phyloP scores from a whole-genome alignment of 2,113 vertebrate genomes.

The Ptilorrhoa leucosticta region DNA sequence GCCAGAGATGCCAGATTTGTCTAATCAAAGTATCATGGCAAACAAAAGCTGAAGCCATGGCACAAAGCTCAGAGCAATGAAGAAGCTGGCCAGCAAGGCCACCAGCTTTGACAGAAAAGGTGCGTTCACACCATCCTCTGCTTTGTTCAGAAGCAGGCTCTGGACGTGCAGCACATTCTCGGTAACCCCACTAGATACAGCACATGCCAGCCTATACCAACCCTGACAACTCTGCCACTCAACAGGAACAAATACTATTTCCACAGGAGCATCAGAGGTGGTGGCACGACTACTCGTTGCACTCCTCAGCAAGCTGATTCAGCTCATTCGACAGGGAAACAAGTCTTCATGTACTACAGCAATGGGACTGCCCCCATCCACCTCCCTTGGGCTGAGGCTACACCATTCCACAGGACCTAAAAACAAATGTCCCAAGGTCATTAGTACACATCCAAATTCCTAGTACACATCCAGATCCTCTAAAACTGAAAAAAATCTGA shows the following conservation, averaged over 20 bases:
- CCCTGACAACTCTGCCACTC: not conserved
- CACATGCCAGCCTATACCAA: not conserved
- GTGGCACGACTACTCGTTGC: not conserved
- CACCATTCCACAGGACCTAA: not conserved
- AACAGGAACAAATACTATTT: not conserved
- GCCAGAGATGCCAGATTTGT: not conserved
- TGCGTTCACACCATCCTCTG: not conserved
- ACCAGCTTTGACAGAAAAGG: not conserved
- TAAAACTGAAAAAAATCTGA: not conserved
- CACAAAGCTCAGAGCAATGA: not conserved
- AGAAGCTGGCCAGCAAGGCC: not conserved
- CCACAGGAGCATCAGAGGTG: not conserved
- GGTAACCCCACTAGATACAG: not conserved
- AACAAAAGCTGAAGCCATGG: not conserved
- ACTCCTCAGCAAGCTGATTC: not conserved
- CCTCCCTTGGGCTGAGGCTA: not conserved
- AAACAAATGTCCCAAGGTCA: not conserved
- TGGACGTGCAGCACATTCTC: not conserved
- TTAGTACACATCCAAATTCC: not conserved
- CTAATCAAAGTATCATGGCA: not conserved
- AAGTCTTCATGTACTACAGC: not conserved
- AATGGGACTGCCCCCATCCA: rapidly evolving
- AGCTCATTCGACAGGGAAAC: not conserved
- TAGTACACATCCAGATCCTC: not conserved
- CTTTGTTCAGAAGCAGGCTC: not conserved